These are phyloP conservation scores for Phalera bucephala DNA, from an alignment of 2,888 invertebrate genomes.

Conservation along the genomic window DNA sequence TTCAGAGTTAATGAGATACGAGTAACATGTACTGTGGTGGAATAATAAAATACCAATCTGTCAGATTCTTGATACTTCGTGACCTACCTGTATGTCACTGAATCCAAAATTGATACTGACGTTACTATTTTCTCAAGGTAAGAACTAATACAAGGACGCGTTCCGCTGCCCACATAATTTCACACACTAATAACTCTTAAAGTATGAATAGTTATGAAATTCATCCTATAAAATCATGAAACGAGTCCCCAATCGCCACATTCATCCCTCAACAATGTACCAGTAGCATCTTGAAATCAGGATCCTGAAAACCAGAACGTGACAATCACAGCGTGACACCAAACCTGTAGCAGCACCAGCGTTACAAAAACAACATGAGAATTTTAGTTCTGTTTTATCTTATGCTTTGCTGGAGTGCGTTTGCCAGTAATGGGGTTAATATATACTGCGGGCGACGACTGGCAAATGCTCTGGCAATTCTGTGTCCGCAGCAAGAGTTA, in stretches of 20 bases:
- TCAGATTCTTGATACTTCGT: no score
- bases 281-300: neutral
- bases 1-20: no score
- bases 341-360: neutral
- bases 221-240: neutral
- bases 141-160: no score
- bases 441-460: no score
- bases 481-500: no score
- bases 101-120: no score
- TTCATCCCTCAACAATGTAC: neutral
- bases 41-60: no score
- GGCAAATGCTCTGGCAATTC: no score
- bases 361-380: neutral
- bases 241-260: neutral
- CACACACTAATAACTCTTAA: neutral
- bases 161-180: neutral
- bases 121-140: no score
- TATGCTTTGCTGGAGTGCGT: neutral
- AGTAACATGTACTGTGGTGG: no score
- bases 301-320: neutral
- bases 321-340: neutral
- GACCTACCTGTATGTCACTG: no score
- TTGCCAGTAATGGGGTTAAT: slow-evolving; percentile 15
- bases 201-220: neutral
- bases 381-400: neutral